Percentiles rank a stretch among this genome's conserved stretches.
These are phyloP conservation scores for Drosophila sp. DNA, from an alignment of 1,140 invertebrate species.

Conservation along the genomic window DNA sequence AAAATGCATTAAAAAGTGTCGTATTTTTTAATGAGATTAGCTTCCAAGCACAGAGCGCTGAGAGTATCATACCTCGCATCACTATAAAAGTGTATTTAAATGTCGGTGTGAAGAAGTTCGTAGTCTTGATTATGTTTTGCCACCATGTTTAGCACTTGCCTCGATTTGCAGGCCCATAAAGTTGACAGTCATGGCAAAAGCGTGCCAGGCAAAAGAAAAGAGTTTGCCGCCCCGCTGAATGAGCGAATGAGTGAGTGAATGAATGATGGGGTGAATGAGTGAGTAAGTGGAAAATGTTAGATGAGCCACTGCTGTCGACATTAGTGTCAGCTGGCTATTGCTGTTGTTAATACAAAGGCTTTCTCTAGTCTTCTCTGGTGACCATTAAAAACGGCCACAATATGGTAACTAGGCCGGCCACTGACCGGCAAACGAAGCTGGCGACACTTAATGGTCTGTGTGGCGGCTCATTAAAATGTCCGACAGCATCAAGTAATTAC, in stretches of 20 bases:
- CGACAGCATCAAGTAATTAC: constrained; percentile 74
- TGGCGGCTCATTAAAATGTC: constrained; percentile 69
- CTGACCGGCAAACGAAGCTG: constrained; percentile 55
- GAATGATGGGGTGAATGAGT: not conserved
- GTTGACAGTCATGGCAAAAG: constrained; percentile 51
- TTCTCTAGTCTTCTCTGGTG: constrained; percentile 49
- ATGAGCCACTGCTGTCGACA: constrained; percentile 49
- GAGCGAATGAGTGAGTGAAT: not conserved
- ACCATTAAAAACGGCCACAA: constrained; percentile 69
- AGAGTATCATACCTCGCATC: too few relatives aligned
- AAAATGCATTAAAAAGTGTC: not conserved
- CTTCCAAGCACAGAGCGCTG: not conserved
- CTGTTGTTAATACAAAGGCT: constrained; percentile 40
- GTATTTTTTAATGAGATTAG: not conserved
- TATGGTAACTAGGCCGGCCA: constrained; percentile 79
- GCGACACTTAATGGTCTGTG: constrained; percentile 57
- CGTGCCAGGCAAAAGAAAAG: constrained; percentile 36
- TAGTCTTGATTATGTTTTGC: constrained; percentile 16
- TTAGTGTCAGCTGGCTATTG: constrained; percentile 64
- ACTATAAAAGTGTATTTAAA: not conserved
- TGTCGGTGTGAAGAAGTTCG: not conserved
- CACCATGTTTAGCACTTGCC: constrained; percentile 36
- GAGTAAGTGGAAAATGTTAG: constrained; percentile 30
- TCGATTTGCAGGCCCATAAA: constrained; percentile 60
- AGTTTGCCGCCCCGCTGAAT: constrained; percentile 20